Conservation (phyloP, 2,797 vertebrate genomes). For the Eptatretus atami region DNA sequence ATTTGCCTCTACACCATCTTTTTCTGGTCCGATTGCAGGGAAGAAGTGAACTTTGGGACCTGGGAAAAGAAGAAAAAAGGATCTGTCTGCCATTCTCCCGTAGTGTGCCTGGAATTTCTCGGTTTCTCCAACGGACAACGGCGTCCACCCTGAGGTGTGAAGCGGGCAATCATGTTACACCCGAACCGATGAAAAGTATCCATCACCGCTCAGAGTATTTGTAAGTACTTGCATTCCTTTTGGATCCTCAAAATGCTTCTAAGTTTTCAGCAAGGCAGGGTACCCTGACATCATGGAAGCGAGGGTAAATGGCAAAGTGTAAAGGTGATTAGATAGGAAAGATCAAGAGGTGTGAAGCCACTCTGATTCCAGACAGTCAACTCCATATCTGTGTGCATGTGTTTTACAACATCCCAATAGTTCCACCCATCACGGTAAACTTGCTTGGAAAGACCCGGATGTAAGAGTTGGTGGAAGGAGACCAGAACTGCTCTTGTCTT, state of each 20-base stretch:
- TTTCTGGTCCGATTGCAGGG: slow-evolving; percentile 16
- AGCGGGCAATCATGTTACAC: slow-evolving; percentile 29
- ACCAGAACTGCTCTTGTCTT: slow-evolving; percentile 22
- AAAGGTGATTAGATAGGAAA: too few species aligned
- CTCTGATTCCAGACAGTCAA: too few species aligned
- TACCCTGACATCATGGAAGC: too few species aligned
- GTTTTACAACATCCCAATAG: slow-evolving; percentile 13
- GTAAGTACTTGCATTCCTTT: slow-evolving; percentile 20
- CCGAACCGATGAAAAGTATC: slow-evolving; percentile 14
- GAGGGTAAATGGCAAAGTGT: too few species aligned
- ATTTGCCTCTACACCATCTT: too few species aligned
- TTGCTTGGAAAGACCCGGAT: slow-evolving; percentile 19
- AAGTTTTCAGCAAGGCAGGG: too few species aligned
- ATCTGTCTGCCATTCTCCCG: slow-evolving; percentile 15
- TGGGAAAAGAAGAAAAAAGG: slow-evolving; percentile 26
- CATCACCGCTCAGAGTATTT: slow-evolving; percentile 22
- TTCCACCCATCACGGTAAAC: slow-evolving; percentile 25
- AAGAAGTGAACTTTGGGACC: slow-evolving; percentile 22
- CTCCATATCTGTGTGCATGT: not conserved
- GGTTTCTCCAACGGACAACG: slow-evolving; percentile 25
- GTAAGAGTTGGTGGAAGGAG: slow-evolving; percentile 17
- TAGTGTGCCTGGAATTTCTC: slow-evolving; percentile 20
- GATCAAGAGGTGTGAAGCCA: too few species aligned
- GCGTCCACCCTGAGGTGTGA: slow-evolving; percentile 27
- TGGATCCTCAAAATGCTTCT: too few species aligned